Conservation (phyloP, 2,888 invertebrate species). For the Melanostoma mellinum region DNA sequence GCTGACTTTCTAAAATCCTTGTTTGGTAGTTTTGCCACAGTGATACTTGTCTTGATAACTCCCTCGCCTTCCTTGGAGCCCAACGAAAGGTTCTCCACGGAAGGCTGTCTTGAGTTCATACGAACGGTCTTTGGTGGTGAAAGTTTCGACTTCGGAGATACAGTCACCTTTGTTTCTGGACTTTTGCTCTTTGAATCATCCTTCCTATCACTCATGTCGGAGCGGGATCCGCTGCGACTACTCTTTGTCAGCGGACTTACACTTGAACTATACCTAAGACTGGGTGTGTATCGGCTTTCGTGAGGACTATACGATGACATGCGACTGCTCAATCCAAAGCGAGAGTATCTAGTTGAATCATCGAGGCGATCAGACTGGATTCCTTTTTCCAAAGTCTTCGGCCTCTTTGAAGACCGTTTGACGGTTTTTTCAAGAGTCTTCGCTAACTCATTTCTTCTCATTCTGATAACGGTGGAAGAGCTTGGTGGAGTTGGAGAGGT, state of each 20-base stretch:
- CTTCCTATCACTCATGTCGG: conserved; percentile 72
- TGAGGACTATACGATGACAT: conserved; percentile 81
- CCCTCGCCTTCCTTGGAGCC: conserved; percentile 79
- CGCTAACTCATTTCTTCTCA: conserved; percentile 88
- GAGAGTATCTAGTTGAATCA: conserved; percentile 86
- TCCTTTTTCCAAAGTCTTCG: conserved; percentile 86
- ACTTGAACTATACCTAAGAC: conserved; percentile 77
- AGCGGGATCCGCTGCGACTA: conserved; percentile 73
- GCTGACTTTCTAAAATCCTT: conserved; percentile 90
- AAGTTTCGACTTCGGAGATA: conserved; percentile 77
- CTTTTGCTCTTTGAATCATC: conserved; percentile 69
- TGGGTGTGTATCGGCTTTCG: conserved; percentile 80
- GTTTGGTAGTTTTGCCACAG: conserved; percentile 83
- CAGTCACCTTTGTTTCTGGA: conserved; percentile 48
- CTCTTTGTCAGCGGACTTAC: conserved; percentile 76
- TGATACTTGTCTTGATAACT: conserved; percentile 81
- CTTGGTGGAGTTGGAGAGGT: conserved; percentile 90
- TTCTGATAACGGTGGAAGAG: conserved; percentile 84
- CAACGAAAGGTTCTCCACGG: conserved; percentile 77
- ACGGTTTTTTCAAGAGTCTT: conserved; percentile 88
- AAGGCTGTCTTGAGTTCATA: conserved; percentile 78
- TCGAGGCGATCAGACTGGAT: conserved; percentile 89
- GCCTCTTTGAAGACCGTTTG: conserved; percentile 84
- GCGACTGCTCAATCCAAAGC: conserved; percentile 85
- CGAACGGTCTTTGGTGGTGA: conserved; percentile 79